Evolutionary conservation across 2,113 vertebrate species (phyloP).

Genomic region (Rhabdomys dilectus): DNA sequence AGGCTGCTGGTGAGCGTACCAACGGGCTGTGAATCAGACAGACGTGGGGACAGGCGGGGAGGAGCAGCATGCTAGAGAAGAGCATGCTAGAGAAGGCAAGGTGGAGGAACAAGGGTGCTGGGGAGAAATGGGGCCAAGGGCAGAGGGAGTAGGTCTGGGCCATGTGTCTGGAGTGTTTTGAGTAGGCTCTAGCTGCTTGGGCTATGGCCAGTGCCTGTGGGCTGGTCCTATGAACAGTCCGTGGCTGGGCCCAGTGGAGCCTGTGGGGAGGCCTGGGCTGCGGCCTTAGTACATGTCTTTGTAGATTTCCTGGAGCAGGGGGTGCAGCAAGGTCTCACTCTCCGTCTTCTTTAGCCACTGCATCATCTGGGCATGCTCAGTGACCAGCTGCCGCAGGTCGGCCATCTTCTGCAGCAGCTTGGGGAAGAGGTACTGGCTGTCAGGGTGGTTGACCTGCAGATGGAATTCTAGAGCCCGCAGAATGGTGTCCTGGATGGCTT

Average conservation of each 20-base stretch:
- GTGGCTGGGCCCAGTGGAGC: background rate
- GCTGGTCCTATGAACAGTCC: background rate
- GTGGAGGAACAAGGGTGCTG: background rate
- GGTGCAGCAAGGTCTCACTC: conserved; percentile 96
- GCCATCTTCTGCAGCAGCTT: conserved; percentile 99
- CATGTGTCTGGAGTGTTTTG: background rate
- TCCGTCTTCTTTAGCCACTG: conserved; percentile 99
- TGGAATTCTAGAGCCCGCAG: conserved; percentile 96
- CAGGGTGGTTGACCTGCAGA: conserved; percentile 95
- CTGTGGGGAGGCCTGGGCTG: fast-evolving
- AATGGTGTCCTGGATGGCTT: conserved; percentile 98
- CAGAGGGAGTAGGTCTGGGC: background rate
- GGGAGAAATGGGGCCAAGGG: background rate
- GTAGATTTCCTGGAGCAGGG: conserved; percentile 98
- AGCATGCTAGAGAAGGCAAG: background rate
- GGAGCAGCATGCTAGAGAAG: background rate
- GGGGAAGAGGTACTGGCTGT: conserved; percentile 97
- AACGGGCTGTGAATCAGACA: background rate
- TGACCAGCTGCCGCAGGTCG: conserved; percentile 97
- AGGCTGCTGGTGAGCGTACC: conserved; percentile 68
- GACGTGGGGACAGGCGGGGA: background rate
- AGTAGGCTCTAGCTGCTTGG: background rate
- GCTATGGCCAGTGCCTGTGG: background rate
- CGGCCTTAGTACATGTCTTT: conserved; percentile 97
- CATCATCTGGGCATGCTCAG: conserved; percentile 97